Conservation (phyloP, 2,113 vertebrate species). For the Ochotona princeps region DNA sequence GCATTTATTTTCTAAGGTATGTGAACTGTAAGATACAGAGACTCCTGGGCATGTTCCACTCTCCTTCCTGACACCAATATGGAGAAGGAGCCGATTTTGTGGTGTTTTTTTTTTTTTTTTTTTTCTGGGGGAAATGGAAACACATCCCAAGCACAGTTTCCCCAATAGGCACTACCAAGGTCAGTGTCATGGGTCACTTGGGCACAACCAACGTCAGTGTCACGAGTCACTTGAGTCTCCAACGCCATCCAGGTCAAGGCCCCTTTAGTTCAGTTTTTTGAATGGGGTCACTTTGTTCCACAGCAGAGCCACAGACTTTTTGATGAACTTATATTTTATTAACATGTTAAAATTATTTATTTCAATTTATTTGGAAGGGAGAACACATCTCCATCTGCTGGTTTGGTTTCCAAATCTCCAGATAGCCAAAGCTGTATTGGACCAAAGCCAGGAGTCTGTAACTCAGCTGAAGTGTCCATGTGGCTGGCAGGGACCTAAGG, state of each 20-base stretch:
- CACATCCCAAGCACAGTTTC: neutral
- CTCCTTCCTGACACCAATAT: neutral
- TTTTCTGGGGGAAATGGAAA: neutral
- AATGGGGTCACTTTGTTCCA: neutral
- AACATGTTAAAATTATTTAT: too few relatives aligned
- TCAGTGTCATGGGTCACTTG: neutral
- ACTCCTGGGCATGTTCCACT: neutral
- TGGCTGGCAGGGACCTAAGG: too few relatives aligned
- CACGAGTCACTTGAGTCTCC: neutral
- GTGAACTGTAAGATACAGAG: neutral
- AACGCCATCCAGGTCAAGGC: neutral
- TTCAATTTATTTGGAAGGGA: too few relatives aligned
- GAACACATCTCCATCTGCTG: too few relatives aligned
- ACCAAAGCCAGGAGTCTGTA: too few relatives aligned
- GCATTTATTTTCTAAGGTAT: neutral
- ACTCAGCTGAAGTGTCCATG: too few relatives aligned
- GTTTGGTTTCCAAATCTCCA: too few relatives aligned
- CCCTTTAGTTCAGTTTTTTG: neutral
- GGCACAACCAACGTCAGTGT: neutral
- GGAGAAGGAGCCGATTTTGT: neutral
- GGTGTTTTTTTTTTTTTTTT: neutral
- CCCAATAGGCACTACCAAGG: neutral
- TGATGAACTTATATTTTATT: neutral
- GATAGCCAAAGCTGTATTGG: too few relatives aligned
- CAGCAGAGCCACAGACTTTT: neutral